These are phyloP conservation scores for Myotis pilosus DNA, from an alignment of 2,797 vertebrate genomes.

Conservation along the genomic window DNA sequence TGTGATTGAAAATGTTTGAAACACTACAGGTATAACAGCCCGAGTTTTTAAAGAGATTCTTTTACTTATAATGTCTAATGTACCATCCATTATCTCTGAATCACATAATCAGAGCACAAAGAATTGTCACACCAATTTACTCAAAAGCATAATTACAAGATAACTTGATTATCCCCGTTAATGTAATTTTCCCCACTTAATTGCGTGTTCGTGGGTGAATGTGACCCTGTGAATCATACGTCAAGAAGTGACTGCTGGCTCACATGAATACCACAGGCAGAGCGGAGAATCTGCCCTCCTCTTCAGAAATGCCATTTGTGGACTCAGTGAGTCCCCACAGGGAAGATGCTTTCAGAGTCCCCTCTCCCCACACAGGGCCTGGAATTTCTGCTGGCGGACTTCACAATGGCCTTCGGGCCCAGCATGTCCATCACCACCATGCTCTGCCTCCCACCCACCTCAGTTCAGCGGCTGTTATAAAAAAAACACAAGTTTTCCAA, in stretches of 20 bases:
- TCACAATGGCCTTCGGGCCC: not conserved
- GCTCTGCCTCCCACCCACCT: not conserved
- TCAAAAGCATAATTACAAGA: slow-evolving; percentile 68
- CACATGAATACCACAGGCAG: slow-evolving; percentile 51
- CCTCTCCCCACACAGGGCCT: not conserved
- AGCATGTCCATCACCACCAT: not conserved
- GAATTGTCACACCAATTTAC: slow-evolving; percentile 65
- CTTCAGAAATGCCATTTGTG: slow-evolving; percentile 72
- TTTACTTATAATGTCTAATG: slow-evolving; percentile 33
- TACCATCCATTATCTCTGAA: slow-evolving; percentile 34
- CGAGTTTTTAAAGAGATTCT: slow-evolving; percentile 30
- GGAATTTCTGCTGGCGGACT: not conserved
- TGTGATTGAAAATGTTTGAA: not conserved
- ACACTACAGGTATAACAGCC: slow-evolving; percentile 6
- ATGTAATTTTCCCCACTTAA: slow-evolving; percentile 76
- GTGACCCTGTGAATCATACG: slow-evolving; percentile 70
- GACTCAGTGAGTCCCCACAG: slow-evolving; percentile 27
- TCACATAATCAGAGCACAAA: slow-evolving; percentile 69
- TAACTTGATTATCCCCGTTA: slow-evolving; percentile 76
- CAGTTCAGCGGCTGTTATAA: slow-evolving; percentile 1
- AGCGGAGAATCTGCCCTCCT: slow-evolving; percentile 67
- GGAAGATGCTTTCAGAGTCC: slow-evolving; percentile 40
- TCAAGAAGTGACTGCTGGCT: slow-evolving; percentile 43
- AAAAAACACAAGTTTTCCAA: not conserved
- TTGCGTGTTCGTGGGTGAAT: slow-evolving; percentile 69